phyloP scores from a whole-genome alignment of 2,888 invertebrate species.

The Lasioglossum leucozonium region DNA sequence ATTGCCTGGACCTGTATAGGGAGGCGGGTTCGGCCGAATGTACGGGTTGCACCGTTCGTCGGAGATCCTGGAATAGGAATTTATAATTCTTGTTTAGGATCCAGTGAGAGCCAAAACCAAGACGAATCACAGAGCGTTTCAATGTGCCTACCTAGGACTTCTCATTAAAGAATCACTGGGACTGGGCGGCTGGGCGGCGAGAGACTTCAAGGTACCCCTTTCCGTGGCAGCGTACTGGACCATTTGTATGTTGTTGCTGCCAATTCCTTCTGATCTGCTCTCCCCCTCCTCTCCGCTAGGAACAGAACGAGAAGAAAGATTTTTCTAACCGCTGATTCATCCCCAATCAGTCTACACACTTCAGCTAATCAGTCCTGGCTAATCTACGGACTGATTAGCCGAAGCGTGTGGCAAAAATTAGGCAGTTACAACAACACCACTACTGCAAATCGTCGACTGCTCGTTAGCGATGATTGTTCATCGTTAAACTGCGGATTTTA shows the following conservation, averaged over 20 bases:
- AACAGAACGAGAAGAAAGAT: neutral
- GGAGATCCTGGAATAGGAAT: slow-evolving; percentile 70
- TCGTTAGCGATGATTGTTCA: no score
- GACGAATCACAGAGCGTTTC: neutral
- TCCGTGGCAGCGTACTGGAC: slow-evolving; percentile 88
- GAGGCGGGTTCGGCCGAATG: slow-evolving; percentile 87
- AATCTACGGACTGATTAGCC: neutral
- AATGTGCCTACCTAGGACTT: slow-evolving; percentile 78
- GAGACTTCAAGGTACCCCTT: slow-evolving; percentile 87
- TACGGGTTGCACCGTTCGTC: slow-evolving; percentile 81
- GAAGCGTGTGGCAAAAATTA: neutral
- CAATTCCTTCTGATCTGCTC: slow-evolving; percentile 82
- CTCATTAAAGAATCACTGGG: slow-evolving; percentile 78
- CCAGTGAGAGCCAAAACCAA: neutral
- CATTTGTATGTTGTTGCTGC: slow-evolving; percentile 86
- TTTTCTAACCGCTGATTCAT: neutral
- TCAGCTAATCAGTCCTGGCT: neutral
- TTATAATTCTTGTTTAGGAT: neutral
- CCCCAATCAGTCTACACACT: neutral
- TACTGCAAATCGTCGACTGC: no score
- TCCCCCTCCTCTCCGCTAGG: slow-evolving; percentile 80
- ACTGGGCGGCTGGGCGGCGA: slow-evolving; percentile 85
- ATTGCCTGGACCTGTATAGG: slow-evolving; percentile 86
- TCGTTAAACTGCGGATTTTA: neutral
- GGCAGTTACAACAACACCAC: neutral